Evolutionary conservation across 2,797 vertebrate species (phyloP).

Genomic region (Galagoides demidoff): DNA sequence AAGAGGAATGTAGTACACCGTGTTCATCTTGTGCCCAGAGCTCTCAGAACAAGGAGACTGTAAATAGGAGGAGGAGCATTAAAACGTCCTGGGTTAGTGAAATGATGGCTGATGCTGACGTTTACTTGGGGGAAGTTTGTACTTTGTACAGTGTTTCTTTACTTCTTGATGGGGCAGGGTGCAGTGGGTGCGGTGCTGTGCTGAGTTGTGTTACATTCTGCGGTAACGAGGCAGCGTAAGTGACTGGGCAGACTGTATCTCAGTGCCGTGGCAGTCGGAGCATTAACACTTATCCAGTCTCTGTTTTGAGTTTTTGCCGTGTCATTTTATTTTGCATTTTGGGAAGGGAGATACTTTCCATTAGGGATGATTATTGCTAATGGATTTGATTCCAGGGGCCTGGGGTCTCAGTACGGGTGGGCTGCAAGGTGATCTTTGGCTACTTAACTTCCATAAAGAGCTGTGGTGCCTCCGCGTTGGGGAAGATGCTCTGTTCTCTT

Average conservation of each 20-base stretch:
- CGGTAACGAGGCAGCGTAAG: neutral
- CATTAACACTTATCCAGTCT: neutral
- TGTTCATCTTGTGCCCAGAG: neutral
- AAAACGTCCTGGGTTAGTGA: neutral
- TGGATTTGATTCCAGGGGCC: neutral
- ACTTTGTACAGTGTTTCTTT: neutral
- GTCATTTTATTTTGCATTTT: neutral
- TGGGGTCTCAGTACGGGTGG: rapidly evolving
- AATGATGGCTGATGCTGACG: neutral
- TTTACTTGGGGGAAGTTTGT: neutral
- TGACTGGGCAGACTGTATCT: neutral
- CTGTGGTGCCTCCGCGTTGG: rapidly evolving
- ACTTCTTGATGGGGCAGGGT: neutral
- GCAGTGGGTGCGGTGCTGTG: neutral
- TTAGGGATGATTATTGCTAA: neutral
- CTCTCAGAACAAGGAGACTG: neutral
- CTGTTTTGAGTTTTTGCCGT: neutral
- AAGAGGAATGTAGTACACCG: slow-evolving; percentile 14
- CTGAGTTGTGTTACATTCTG: neutral
- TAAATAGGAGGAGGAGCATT: neutral
- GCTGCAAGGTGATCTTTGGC: neutral
- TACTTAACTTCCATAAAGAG: neutral
- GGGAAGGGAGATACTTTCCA: neutral
- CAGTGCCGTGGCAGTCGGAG: neutral
- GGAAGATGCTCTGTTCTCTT: neutral